Percentiles rank a stretch among this genome's conserved stretches.
These are phyloP conservation scores for Vanessa atalanta DNA, from an alignment of 1,140 invertebrate genomes.

Conservation along the genomic window DNA sequence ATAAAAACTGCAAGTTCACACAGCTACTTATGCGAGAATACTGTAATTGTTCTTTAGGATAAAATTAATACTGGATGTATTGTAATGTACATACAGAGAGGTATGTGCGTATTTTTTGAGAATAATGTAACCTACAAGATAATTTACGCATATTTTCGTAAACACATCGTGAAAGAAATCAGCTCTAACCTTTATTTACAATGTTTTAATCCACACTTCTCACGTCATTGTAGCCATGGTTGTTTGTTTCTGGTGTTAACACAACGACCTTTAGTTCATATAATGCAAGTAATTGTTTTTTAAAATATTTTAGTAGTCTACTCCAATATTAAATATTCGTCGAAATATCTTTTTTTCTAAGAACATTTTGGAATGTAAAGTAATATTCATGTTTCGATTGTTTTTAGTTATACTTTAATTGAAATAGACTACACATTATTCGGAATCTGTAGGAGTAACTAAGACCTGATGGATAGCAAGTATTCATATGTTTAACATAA, in stretches of 20 bases:
- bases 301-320: too few species aligned
- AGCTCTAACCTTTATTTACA: neutral
- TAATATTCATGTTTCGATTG: too few species aligned
- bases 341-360: too few species aligned
- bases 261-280: too few species aligned
- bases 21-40: neutral
- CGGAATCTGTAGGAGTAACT: neutral
- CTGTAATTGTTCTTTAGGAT: neutral
- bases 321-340: too few species aligned
- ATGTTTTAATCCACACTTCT: neutral
- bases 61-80: slow-evolving; percentile 4
- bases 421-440: neutral
- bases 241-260: neutral
- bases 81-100: neutral
- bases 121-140: neutral
- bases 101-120: slow-evolving; percentile 2
- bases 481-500: neutral
- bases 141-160: neutral
- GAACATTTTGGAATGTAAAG: too few species aligned
- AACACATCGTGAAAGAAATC: neutral
- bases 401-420: neutral
- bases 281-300: too few species aligned
- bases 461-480: neutral
- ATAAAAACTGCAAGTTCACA: neutral
- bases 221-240: neutral